phyloP scores from a whole-genome alignment of 2,797 vertebrate genomes.

The Anomalospiza imberbis region DNA sequence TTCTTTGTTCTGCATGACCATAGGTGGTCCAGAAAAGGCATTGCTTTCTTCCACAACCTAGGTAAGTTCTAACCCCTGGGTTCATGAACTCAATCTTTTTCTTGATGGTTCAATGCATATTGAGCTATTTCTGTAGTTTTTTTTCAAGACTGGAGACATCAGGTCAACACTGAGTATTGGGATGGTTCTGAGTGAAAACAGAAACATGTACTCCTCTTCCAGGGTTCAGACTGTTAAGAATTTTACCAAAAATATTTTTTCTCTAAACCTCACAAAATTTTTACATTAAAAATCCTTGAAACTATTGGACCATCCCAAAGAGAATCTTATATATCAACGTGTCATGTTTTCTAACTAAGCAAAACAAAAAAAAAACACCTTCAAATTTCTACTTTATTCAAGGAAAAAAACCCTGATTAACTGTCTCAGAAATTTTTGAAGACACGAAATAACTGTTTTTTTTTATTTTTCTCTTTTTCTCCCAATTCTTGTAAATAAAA shows the following conservation, averaged over 20 bases:
- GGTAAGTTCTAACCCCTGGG: not conserved
- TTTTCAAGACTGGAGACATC: not conserved
- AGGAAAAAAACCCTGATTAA: not conserved
- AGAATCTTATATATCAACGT: not conserved
- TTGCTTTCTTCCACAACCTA: not conserved
- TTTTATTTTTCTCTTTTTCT: fast-evolving
- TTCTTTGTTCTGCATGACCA: not conserved
- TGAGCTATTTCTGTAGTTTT: not conserved
- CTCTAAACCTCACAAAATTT: not conserved
- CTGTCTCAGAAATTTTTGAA: not conserved
- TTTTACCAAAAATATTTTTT: not conserved
- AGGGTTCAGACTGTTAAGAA: not conserved
- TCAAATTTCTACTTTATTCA: not conserved
- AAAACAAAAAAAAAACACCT: not conserved
- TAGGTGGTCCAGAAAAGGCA: not conserved
- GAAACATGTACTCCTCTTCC: not conserved
- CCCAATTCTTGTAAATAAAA: not conserved
- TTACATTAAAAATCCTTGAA: not conserved
- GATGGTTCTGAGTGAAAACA: not conserved
- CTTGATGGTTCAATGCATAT: not conserved
- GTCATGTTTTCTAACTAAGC: not conserved
- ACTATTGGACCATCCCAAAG: not conserved
- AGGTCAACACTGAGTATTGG: not conserved
- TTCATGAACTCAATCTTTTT: not conserved
- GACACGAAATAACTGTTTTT: not conserved